Percentiles rank a stretch among this genome's conserved stretches.
Conservation (phyloP, 2,113 vertebrate genomes). For the Cairina moschata region DNA sequence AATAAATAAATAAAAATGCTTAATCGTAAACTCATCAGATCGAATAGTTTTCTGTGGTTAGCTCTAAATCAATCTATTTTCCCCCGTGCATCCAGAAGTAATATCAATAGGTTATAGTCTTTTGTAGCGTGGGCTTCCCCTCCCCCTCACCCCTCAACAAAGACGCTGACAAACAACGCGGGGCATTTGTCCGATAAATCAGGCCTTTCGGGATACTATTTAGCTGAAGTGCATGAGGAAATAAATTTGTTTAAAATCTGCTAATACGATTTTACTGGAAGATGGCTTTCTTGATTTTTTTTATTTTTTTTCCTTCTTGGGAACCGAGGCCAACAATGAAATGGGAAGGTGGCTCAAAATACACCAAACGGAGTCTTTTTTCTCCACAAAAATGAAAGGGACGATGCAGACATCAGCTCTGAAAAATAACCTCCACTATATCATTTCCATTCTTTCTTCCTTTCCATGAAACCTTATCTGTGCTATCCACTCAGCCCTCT, state of each 20-base stretch:
- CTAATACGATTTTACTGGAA: not conserved
- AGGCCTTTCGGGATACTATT: not conserved
- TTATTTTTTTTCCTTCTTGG: not conserved
- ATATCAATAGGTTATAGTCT: conserved; percentile 59
- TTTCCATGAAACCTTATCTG: not conserved
- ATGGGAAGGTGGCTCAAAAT: not conserved
- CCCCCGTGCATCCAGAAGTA: not conserved
- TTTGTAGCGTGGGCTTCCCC: conserved; percentile 60
- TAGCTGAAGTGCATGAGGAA: not conserved
- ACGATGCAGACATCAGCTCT: not conserved
- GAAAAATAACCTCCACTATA: not conserved
- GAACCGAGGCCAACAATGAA: not conserved
- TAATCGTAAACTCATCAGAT: conserved; percentile 49
- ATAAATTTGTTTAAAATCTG: not conserved
- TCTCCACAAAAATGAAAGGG: not conserved
- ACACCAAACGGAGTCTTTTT: not conserved
- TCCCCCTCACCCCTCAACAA: conserved; percentile 51
- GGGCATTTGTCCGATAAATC: conserved; percentile 37
- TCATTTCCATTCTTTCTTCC: not conserved
- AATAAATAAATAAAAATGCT: conserved; percentile 56
- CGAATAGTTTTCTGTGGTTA: conserved; percentile 37
- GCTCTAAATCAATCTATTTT: conserved; percentile 48
- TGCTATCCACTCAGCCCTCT: not conserved
- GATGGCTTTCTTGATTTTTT: too few species aligned
- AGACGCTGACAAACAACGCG: conserved; percentile 39